Evolutionary conservation across 2,888 invertebrate genomes (phyloP).

Genomic region (Proisotoma minuta): DNA sequence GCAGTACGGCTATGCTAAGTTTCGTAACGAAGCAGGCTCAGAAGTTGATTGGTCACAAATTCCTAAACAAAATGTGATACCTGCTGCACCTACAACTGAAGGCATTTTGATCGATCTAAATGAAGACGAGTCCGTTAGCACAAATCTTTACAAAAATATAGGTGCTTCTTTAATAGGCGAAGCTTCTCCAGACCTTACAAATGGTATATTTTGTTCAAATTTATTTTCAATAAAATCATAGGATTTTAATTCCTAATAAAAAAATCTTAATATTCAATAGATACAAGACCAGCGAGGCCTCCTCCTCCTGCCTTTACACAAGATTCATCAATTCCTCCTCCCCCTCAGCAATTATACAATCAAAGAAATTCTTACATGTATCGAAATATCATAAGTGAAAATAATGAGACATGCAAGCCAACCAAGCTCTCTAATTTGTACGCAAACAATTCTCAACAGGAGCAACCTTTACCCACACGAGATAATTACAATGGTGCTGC

Average conservation of each 20-base stretch:
- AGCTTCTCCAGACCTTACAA: constrained; percentile 64
- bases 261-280: constrained; percentile 17
- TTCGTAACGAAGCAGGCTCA: constrained; percentile 64
- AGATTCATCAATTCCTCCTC: too few relatives aligned
- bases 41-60: constrained; percentile 48
- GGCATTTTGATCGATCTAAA: constrained; percentile 72
- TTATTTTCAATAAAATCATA: background rate
- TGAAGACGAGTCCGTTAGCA: constrained; percentile 54
- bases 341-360: too few relatives aligned
- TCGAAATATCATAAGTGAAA: background rate
- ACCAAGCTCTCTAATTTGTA: background rate
- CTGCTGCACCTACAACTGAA: constrained; percentile 52
- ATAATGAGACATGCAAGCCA: background rate
- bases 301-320: constrained; percentile 24
- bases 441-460: constrained; percentile 2
- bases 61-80: constrained; percentile 48
- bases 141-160: constrained; percentile 46
- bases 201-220: constrained; percentile 5
- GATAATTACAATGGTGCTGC: constrained; percentile 29
- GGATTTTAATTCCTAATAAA: constrained; percentile 3
- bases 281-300: constrained; percentile 24
- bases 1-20: constrained; percentile 77
- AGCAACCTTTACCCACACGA: background rate
- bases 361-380: too few relatives aligned
- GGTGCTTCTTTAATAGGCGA: constrained; percentile 59